Conservation (phyloP, 23 tunicate species). For the Styela plicata region DNA sequence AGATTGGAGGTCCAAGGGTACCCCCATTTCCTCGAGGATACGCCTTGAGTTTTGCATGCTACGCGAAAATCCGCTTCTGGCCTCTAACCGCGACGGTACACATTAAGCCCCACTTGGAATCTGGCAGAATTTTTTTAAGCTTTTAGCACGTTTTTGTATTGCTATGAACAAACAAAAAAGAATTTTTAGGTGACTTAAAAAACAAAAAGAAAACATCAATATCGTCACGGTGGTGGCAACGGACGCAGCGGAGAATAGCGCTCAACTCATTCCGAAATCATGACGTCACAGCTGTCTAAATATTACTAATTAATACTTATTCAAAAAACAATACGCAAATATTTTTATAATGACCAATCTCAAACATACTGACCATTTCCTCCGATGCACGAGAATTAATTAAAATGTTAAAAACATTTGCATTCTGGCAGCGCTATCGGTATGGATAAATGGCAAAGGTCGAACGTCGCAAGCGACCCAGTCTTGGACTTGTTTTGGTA, state of each 20-base stretch:
- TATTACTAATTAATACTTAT: not conserved
- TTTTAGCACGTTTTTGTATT: no score
- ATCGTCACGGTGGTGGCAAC: not conserved
- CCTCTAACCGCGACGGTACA: slow-evolving; percentile 16
- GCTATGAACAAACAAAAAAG: no score
- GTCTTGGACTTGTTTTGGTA: not conserved
- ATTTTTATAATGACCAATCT: not conserved
- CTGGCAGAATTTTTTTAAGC: not conserved
- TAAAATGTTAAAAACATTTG: not conserved
- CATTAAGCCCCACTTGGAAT: slow-evolving; percentile 13
- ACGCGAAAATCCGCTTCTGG: slow-evolving; percentile 25
- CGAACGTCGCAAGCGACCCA: no score
- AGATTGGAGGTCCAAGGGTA: slow-evolving; percentile 4
- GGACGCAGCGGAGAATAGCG: not conserved
- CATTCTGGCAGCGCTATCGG: no score
- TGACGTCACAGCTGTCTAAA: not conserved
- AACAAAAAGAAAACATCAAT: not conserved
- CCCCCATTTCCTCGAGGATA: slow-evolving; percentile 24
- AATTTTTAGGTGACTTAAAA: no score
- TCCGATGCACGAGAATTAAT: not conserved
- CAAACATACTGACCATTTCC: not conserved
- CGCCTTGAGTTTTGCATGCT: slow-evolving; percentile 28
- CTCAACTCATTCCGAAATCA: not conserved
- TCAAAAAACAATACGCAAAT: not conserved
- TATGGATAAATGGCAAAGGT: no score